Evolutionary conservation across 2,797 vertebrate genomes (phyloP).

Genomic region (Taeniopygia guttata): DNA sequence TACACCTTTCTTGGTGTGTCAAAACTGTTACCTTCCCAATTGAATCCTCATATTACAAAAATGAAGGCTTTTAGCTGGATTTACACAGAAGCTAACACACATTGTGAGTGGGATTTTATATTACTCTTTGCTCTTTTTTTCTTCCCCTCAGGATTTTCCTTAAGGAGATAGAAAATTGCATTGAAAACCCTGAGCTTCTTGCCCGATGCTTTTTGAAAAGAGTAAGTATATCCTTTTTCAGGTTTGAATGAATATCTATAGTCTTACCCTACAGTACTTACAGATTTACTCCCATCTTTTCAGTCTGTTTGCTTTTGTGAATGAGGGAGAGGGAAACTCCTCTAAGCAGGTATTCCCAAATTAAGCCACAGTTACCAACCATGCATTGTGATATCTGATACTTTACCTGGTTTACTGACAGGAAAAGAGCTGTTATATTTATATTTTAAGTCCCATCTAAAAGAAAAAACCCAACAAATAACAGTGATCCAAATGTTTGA

Average conservation of each 20-base stretch:
- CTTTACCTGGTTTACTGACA: background rate
- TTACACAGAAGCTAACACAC: background rate
- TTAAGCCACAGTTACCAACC: background rate
- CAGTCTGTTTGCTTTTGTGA: background rate
- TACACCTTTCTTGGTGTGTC: background rate
- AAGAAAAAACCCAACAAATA: background rate
- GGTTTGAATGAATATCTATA: background rate
- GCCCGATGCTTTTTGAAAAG: constrained; percentile 92
- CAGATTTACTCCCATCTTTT: background rate
- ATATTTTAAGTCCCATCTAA: background rate
- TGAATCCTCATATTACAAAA: background rate
- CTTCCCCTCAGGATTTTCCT: constrained; percentile 84
- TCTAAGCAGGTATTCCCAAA: background rate
- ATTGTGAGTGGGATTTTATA: background rate
- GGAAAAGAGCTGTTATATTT: background rate
- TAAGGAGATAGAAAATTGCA: constrained; percentile 90
- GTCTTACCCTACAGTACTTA: background rate
- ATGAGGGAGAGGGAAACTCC: background rate
- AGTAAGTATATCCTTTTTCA: constrained; percentile 75
- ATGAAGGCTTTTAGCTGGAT: background rate
- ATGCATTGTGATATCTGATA: background rate
- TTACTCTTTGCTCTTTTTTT: background rate
- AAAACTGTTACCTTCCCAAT: background rate
- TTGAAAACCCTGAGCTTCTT: constrained; percentile 89
- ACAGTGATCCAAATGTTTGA: background rate